These are phyloP conservation scores for Callionymus lyra DNA, from an alignment of 2,113 vertebrate species.

Conservation along the genomic window DNA sequence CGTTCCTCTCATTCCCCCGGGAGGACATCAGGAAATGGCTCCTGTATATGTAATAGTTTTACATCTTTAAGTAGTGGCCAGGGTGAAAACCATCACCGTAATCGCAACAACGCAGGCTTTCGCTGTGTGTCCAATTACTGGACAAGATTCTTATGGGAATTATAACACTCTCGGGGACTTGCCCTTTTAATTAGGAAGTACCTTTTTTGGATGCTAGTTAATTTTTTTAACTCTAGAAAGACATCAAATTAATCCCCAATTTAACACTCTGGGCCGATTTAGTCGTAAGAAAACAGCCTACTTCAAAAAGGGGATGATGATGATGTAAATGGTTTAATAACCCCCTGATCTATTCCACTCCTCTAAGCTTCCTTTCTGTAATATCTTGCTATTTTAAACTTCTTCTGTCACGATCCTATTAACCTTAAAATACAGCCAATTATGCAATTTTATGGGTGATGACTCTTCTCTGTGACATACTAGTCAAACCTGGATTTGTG, in stretches of 20 bases:
- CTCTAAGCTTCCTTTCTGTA: too few species aligned
- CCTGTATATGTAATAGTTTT: constrained; percentile 37
- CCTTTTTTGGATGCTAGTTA: constrained; percentile 60
- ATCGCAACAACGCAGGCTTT: constrained; percentile 60
- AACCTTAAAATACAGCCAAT: too few species aligned
- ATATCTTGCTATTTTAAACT: too few species aligned
- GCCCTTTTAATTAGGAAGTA: constrained; percentile 68
- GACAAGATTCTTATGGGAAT: constrained; percentile 58
- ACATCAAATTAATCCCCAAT: constrained; percentile 69
- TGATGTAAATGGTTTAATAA: constrained; percentile 24
- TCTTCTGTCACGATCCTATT: too few species aligned
- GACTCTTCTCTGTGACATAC: too few species aligned
- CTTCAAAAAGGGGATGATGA: constrained; percentile 41
- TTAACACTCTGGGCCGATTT: constrained; percentile 60
- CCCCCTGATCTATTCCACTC: too few species aligned
- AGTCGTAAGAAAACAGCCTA: constrained; percentile 48
- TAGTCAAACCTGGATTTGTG: too few species aligned
- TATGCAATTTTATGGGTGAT: too few species aligned
- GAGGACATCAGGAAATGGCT: constrained; percentile 69
- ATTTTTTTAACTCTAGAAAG: constrained; percentile 60
- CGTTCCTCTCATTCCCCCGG: constrained; percentile 33
- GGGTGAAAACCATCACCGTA: constrained; percentile 23
- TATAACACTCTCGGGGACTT: constrained; percentile 57
- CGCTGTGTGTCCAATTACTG: constrained; percentile 71
- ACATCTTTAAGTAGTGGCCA: constrained; percentile 51